These are phyloP conservation scores for Oxytorus armatus DNA, from an alignment of 2,888 invertebrate species.

Conservation along the genomic window DNA sequence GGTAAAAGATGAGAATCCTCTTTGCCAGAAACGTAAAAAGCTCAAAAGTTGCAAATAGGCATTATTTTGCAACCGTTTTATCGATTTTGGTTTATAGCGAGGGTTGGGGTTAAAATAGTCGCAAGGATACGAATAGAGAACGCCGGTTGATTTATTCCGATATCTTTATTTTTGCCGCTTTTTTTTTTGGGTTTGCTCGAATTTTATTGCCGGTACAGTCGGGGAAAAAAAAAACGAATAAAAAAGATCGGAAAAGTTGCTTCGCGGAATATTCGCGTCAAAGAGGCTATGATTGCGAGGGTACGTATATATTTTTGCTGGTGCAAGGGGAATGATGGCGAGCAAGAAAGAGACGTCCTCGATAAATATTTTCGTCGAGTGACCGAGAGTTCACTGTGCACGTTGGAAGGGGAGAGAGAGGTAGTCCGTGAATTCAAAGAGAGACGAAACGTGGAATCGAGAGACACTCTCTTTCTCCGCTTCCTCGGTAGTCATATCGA, in stretches of 20 bases:
- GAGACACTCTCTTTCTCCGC: slow-evolving; percentile 71
- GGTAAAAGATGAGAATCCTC: no score
- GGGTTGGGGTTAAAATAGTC: no score
- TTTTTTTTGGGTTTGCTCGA: no score
- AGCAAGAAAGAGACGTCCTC: slow-evolving; percentile 71
- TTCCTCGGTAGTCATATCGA: slow-evolving; percentile 34
- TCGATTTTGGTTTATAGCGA: no score
- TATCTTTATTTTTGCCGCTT: no score
- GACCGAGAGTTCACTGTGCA: slow-evolving; percentile 76
- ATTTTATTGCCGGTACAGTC: no score
- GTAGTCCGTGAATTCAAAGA: slow-evolving; percentile 79
- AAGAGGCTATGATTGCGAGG: slow-evolving; percentile 44
- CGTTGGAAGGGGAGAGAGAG: slow-evolving; percentile 2
- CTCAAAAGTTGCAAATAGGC: no score
- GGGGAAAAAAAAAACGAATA: not conserved
- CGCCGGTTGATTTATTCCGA: no score
- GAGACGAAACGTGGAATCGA: slow-evolving; percentile 82
- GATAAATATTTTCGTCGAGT: slow-evolving; percentile 84
- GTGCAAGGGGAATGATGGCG: slow-evolving; percentile 48
- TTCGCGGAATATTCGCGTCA: slow-evolving; percentile 30
- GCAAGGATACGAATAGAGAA: no score
- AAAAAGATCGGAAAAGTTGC: not conserved
- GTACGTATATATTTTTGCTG: not conserved
- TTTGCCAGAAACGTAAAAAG: no score
- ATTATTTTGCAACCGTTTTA: no score